phyloP scores from a whole-genome alignment of 2,113 vertebrate genomes.

The Gambusia affinis region DNA sequence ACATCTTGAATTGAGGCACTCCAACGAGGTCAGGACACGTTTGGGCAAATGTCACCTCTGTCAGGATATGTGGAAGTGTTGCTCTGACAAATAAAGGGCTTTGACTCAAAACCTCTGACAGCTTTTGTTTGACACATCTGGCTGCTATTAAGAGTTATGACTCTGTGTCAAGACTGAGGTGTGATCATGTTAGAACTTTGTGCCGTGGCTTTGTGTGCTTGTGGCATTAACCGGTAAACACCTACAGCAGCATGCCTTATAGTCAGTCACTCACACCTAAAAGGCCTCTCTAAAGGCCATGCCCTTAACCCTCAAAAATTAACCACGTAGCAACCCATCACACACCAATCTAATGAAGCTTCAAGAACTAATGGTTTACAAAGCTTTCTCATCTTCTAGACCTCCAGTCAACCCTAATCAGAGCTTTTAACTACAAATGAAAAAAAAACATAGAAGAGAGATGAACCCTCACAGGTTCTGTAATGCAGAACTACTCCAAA shows the following conservation, averaged over 20 bases:
- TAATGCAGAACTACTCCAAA: no score
- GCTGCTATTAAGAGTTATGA: constrained; percentile 6
- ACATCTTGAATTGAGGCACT: not conserved
- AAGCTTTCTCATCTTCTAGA: no score
- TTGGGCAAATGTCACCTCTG: constrained; percentile 20
- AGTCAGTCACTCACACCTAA: constrained; percentile 26
- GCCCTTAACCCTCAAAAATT: not conserved
- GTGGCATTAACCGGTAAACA: constrained; percentile 34
- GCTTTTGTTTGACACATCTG: constrained; percentile 17
- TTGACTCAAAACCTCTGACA: not conserved
- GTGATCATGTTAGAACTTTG: constrained; percentile 26
- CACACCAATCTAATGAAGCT: no score
- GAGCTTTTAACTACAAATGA: no score
- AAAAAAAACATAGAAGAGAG: no score
- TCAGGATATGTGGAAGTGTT: not conserved
- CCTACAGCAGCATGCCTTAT: constrained; percentile 5
- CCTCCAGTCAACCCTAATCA: no score
- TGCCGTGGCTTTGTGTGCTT: not conserved
- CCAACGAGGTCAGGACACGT: constrained; percentile 1
- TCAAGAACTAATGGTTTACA: no score
- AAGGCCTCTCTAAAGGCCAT: not conserved
- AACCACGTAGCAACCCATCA: not conserved
- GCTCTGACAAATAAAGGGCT: not conserved
- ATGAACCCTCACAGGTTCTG: no score
- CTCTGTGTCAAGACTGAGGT: constrained; percentile 14